Base-by-base conservation (phyloP, 2,797 vertebrate genomes). In the Bradypodion ventrale region DNA sequence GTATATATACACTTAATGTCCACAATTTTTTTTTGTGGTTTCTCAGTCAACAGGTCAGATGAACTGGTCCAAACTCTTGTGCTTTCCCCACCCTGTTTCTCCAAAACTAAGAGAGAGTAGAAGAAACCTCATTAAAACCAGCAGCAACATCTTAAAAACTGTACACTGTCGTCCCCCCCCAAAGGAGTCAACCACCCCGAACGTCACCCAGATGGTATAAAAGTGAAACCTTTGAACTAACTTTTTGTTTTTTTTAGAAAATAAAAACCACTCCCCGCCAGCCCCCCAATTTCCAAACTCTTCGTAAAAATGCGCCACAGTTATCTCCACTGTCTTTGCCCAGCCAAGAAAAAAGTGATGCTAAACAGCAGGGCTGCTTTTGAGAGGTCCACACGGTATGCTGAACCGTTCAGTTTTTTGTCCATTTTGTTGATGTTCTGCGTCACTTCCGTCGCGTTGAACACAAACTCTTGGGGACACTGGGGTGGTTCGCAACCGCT, bases 401-500 rank as follows among this genome's bases (percentile, higher is more conserved):
- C 87, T 0, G 93, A 85, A n/a, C 83, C 87, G 86, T 84, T 87
- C 32, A 35, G 27, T 19, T 62, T 89, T 88, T 95, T 94, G 29
- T 94, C 92, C 0, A 85, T 91, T 92, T 89, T 86, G 83, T 89
- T 94, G 72, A 87, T 92, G 85, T 63, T 94, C 12, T 91, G 94
- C 0, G 93, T 83, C 75, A 93, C 91, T 60, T 96, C 93, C 0
- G 96, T 96, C 46, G 87, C 75, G 0, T 97, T 97, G 95, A 97
- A 97, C 93, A 97, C 98, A 0, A 98, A 96, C 88, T 98, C 97
- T 0, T 86, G 91, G 63, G 95, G 92, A 32, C 98, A 98, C 74
- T 97, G 93, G 23, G 96, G 94, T 1, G 95, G 92, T 73, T 98
- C 97, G 0, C 98, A 99, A 49, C 98, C 97, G 2, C 98, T 99